phyloP scores from a whole-genome alignment of 2,113 vertebrate species.

The Laterallus jamaicensis region DNA sequence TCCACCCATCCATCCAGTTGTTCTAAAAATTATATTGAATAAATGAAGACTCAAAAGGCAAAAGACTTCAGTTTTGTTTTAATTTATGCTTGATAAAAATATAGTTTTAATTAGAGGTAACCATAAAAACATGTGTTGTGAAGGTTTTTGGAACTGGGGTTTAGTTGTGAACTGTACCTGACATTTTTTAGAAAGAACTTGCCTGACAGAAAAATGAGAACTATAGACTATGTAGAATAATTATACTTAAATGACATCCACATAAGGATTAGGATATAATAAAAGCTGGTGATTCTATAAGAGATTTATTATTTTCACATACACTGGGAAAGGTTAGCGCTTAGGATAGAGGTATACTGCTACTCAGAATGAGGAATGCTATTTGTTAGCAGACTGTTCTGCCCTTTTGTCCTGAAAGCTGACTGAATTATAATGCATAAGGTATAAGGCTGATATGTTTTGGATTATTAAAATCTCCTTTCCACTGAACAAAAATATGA shows the following conservation, averaged over 20 bases:
- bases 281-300: background rate
- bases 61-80: background rate
- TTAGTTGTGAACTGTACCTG: background rate
- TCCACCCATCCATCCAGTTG: background rate
- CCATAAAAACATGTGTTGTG: background rate
- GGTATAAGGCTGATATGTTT: background rate
- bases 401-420: background rate
- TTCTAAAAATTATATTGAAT: background rate
- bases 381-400: background rate
- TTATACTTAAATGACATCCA: background rate
- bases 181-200: background rate
- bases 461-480: slow-evolving; percentile 6
- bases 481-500: background rate
- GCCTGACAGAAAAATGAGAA: background rate
- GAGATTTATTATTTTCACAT: background rate
- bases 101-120: background rate
- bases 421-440: background rate
- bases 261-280: background rate
- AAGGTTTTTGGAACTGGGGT: background rate
- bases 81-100: background rate
- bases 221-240: background rate
- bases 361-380: rapidly evolving
- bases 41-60: background rate
- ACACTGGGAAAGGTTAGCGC: background rate
- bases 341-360: background rate